Base-by-base conservation (phyloP, 2,888 invertebrate species). In the Scaptomyza cyrtandrae region DNA sequence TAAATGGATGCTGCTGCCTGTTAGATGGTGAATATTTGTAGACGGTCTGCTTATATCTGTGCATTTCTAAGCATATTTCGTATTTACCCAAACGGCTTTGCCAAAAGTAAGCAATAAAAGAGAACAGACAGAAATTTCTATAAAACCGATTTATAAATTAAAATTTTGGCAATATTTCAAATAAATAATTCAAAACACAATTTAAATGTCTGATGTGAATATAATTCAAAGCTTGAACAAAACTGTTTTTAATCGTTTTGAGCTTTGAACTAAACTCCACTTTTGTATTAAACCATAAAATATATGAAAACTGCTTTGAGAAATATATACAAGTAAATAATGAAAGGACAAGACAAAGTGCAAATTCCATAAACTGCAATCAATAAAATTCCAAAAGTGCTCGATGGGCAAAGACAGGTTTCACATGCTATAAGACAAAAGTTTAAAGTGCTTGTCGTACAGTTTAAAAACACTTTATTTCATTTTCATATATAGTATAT, bases 1-100 rank as follows among this genome's bases (percentile, higher is more conserved):
- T 87, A 78, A 82, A 80, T 86, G 71, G 75, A 75, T 33, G 33
- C 33, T 33, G 56, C 65, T 61, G 53, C 45, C 55, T 53, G 61
- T 63, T 62, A 44, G 54, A 27, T 68, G 19, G 13, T 35, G 60
- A 33, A 57, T 67, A 67, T 64, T 67, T 77, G 56, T 57, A 43
- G 56, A 56, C 49, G 37, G 45, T 59, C 56, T 59, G 53, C 31
- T 60, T 62, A 48, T 54, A 62, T 67, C 65, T 31, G 5, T 67
- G 71, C 48, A 65, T 67, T 60, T 65, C 66, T 70, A 45, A 69
- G 59, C 64, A 57, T 39, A 10, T 65, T 76, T 33, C 11, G 55
- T 61, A 59, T 68, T 56, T 59, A 54, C 54, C 44, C 59, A 66
- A 71, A 65, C 56, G 53, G 60, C 11, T 14, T 49, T 11, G 48